Conservation (phyloP, 2,113 vertebrate species). For the Ochotona princeps region DNA sequence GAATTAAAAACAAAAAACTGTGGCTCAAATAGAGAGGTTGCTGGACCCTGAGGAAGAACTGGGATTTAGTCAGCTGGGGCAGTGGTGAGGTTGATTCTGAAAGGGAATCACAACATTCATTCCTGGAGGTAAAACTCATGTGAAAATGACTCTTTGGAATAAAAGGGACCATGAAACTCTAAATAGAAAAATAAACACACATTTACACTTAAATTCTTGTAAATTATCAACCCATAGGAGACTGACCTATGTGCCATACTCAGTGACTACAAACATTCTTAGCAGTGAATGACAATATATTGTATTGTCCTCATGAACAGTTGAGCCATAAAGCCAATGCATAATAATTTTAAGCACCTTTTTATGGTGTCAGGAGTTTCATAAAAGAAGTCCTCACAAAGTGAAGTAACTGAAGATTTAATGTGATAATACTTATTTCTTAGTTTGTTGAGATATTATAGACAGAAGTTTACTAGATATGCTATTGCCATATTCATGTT, state of each 20-base stretch:
- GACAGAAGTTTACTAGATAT: not conserved
- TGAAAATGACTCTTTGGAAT: constrained; percentile 4
- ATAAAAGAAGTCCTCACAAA: constrained; percentile 41
- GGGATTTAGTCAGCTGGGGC: not conserved
- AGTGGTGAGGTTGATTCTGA: not conserved
- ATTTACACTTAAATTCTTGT: constrained; percentile 65
- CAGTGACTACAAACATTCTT: constrained; percentile 8
- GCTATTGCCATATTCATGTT: no score
- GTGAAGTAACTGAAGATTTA: not conserved
- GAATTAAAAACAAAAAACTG: constrained; percentile 28
- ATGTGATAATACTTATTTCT: not conserved
- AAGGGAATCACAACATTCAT: not conserved
- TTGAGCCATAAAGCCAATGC: constrained; percentile 56
- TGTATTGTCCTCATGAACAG: not conserved
- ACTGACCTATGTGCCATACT: not conserved
- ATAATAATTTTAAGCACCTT: constrained; percentile 32
- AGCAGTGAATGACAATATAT: constrained; percentile 1
- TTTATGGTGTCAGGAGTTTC: constrained; percentile 59
- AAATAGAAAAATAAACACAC: constrained; percentile 58
- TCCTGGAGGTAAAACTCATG: constrained; percentile 4
- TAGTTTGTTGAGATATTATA: not conserved
- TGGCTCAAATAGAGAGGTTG: not conserved
- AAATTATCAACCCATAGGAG: constrained; percentile 60
- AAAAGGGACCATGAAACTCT: constrained; percentile 31
- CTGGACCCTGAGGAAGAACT: not conserved